These are phyloP conservation scores for Melopsittacus undulatus DNA, from an alignment of 2,797 vertebrate species.

Conservation along the genomic window DNA sequence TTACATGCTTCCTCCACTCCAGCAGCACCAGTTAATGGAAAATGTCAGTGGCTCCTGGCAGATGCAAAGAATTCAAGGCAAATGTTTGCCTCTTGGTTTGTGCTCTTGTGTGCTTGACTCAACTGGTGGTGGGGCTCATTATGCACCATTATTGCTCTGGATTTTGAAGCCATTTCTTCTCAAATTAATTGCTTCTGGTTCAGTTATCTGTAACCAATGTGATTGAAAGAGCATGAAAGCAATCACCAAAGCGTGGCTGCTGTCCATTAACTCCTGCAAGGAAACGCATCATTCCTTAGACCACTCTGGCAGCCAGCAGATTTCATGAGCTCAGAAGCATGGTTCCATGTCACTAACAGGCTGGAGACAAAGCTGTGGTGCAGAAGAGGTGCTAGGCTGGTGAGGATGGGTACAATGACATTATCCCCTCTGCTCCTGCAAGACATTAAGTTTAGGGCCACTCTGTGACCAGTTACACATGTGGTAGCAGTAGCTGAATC, in stretches of 20 bases:
- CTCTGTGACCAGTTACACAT: background rate
- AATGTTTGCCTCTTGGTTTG: background rate
- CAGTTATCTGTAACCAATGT: conserved; percentile 31
- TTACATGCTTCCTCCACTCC: background rate
- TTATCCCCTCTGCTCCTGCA: background rate
- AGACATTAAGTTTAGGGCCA: background rate
- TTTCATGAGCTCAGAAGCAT: background rate
- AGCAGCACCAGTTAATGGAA: background rate
- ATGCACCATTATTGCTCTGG: background rate
- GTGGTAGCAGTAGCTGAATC: background rate
- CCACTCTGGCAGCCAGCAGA: background rate
- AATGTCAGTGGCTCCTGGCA: background rate
- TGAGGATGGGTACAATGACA: background rate
- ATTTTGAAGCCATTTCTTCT: conserved; percentile 10
- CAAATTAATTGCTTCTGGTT: conserved; percentile 39
- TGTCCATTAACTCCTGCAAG: background rate
- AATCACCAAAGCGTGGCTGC: background rate
- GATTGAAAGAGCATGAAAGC: conserved; percentile 26
- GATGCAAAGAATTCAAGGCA: background rate
- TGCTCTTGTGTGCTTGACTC: background rate
- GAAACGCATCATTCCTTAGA: background rate
- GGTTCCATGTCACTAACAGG: background rate
- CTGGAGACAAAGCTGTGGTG: background rate
- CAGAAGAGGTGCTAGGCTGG: background rate
- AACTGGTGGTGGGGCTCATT: background rate